Evolutionary conservation across 2,888 invertebrate species (phyloP).

Genomic region (Epinotia ramella): DNA sequence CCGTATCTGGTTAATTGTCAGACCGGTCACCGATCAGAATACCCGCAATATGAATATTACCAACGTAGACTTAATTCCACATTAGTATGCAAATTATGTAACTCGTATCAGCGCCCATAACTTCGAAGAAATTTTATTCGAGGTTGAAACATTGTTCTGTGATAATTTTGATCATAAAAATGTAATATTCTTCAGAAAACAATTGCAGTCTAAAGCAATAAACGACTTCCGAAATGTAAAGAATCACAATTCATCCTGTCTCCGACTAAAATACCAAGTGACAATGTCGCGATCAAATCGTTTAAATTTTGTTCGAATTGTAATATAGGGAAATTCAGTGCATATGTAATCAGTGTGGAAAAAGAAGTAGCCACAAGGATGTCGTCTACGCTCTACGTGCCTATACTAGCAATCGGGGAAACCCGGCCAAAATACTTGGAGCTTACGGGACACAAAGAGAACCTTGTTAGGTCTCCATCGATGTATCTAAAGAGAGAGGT

Average conservation of each 20-base stretch:
- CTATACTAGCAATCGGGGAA: constrained; percentile 63
- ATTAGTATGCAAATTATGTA: constrained; percentile 54
- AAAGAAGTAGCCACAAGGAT: constrained; percentile 75
- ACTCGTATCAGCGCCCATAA: constrained; percentile 31
- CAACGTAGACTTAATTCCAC: constrained; percentile 47
- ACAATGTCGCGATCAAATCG: constrained; percentile 50
- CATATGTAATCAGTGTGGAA: constrained; percentile 74
- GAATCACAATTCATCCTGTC: constrained; percentile 33
- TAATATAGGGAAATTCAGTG: constrained; percentile 61
- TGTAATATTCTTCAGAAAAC: constrained; percentile 44
- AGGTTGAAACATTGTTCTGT: constrained; percentile 47
- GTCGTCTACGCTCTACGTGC: constrained; percentile 76
- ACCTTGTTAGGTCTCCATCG: constrained; percentile 42
- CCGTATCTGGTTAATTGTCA: constrained; percentile 54
- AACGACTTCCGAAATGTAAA: constrained; percentile 28
- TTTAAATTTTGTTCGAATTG: constrained; percentile 52
- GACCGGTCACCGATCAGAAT: constrained; percentile 50
- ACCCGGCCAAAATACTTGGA: constrained; percentile 58
- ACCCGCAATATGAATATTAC: constrained; percentile 47
- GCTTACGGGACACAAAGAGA: constrained; percentile 46
- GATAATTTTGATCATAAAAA: constrained; percentile 47
- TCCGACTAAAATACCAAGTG: constrained; percentile 18
- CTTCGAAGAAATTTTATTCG: constrained; percentile 17
- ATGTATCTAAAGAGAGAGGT: constrained; percentile 45
- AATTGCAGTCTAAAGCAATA: constrained; percentile 46